Base-by-base conservation (phyloP, 2,797 vertebrate genomes). In the Trichosurus vulpecula region DNA sequence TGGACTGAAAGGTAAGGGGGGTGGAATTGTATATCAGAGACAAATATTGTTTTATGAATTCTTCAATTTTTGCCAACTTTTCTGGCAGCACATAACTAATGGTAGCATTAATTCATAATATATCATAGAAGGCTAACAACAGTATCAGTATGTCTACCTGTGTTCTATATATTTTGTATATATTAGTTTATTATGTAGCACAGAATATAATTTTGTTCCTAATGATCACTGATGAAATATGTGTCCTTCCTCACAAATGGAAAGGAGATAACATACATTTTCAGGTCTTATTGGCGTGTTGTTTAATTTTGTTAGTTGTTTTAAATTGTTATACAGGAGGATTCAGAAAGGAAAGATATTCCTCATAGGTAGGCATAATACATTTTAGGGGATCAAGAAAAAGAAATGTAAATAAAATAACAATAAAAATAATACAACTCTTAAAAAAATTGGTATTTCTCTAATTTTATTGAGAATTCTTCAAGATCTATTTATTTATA, bases 1-100 rank as follows among this genome's bases (percentile, higher is more conserved):
- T 66, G 66, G 16, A 74, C 35, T 58, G 56, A 58, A 74, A 6
- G 2, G 16, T 0, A 35, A 16, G 14, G 66, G 0, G 22, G 92
- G 8, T 47, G 16, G 16, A 95, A 95, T 16, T n/a, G 9, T 74
- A 74, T 74, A 96, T 93, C 19, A 94, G n/a, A 90, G 41, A 66
- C 12, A 56, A 29, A 91, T 57, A 4, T 51, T 94, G 5, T n/a
- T 94, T 2, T 93, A 54, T 90, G 29, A 95, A 41, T 90, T 10
- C 3, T 95, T 95, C 94, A 90, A 2, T 92, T 94, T 56, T 66
- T 14, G 13, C 35, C 14, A 16, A 19, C 57, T 66, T 66, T n/a
- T n/a, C 14, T 66, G 31, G 0, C 61, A n/a, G 35, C 14, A n/a
- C 35, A n/a, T n/a, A 66, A n/a, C 13, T n/a, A n/a, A 12, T n/a